Conservation (phyloP, 2,797 vertebrate species). For the Phaenicophaeus curvirostris region DNA sequence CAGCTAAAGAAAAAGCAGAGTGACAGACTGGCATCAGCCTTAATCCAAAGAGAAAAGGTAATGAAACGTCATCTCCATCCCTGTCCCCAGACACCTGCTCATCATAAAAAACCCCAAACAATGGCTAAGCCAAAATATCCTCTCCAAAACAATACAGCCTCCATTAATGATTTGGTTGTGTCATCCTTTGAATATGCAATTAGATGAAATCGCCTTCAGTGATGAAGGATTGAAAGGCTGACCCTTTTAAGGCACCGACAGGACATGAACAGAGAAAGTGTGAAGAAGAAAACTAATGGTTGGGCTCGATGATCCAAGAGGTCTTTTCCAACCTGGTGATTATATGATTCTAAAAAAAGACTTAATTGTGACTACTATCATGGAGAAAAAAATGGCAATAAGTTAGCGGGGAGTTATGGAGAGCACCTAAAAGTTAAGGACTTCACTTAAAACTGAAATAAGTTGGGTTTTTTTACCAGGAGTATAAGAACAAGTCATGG, state of each 20-base stretch:
- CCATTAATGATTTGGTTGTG: neutral
- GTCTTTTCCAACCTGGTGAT: too few relatives aligned
- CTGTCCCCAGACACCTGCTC: neutral
- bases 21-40: neutral
- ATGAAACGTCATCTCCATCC: neutral
- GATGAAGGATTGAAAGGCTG: neutral
- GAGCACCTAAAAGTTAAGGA: neutral
- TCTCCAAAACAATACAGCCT: neutral
- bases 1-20: neutral
- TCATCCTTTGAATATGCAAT: neutral
- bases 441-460: neutral
- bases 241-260: neutral
- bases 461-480: neutral
- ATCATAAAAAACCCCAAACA: neutral
- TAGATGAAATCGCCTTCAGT: neutral
- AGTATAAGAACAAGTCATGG: neutral
- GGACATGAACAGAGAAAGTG: neutral
- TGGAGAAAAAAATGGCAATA: neutral
- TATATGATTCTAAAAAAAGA: too few relatives aligned
- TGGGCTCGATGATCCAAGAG: too few relatives aligned
- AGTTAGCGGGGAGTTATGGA: neutral
- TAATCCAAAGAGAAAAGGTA: neutral
- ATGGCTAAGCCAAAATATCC: neutral
- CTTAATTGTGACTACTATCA: neutral
- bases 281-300: neutral